Evolutionary conservation across 2,888 invertebrate species (phyloP), one percentile per base, ranked within the genome.

Genomic region (Torymus aiolomorphi): DNA sequence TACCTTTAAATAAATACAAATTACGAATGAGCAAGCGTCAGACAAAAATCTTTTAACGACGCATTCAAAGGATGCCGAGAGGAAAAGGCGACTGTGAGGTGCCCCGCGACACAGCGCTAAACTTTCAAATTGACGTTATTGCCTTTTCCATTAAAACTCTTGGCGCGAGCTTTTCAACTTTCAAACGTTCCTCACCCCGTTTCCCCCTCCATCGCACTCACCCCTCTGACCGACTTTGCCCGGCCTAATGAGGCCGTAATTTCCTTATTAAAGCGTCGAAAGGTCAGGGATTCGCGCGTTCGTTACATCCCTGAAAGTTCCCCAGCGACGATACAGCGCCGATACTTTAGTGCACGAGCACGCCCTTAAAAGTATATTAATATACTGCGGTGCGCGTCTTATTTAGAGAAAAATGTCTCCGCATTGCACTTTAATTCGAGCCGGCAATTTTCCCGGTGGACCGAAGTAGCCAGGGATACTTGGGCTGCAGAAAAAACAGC

Each of bases 351-450:
- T 16, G 13, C 20, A 16, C 51, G 16, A 56, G 52, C 2, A 67
- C 2, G 31, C 67, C 56, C 67, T 67, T 56, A 31, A 65, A 56
- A 67, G 31, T 31, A 67, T 67, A 67, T 67, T 67, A 67, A 31
- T 56, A 14, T n/a, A 14, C 11, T 4, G 61, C 2, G 1, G 56
- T 18, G 18, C 2, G 16, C 12, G 2, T 66, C 51, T 67, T 66
- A 52, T 31, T 20, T 67, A 24, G 14, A 67, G 31, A 31, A 31
- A 54, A 67, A 20, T 24, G 20, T 61, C 57, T 57, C 8, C 16
- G 16, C 16, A 5, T n/a, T 18, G 57, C 57, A 57, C 57, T 57
- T 57, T 16, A 57, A 57, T 57, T 57, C 16, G 10, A 57, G 57
- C 2, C n/a, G 31, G 31, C 4, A 31, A 31, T 31, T 31, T 31